Percentiles rank a stretch among this genome's conserved stretches.
Evolutionary conservation across 2,888 invertebrate species (phyloP).

Genomic region (Luffia ferchaultella): DNA sequence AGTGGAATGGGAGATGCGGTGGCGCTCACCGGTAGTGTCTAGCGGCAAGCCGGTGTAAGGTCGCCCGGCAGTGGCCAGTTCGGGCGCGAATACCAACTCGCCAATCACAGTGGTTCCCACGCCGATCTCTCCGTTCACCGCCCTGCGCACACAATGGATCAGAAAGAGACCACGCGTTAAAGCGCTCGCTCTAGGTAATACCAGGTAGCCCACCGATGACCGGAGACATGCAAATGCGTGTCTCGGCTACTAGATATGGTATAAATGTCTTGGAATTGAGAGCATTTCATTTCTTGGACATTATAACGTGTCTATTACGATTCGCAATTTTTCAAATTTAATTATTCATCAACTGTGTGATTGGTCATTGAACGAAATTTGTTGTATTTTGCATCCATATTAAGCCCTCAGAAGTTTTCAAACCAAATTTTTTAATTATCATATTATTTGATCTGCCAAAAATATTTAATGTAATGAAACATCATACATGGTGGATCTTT

Average conservation of each 20-base stretch:
- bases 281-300: too few species aligned
- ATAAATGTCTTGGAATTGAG: too few species aligned
- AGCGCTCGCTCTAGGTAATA: slow-evolving; percentile 25
- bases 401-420: too few species aligned
- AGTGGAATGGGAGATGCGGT: slow-evolving; percentile 1
- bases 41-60: slow-evolving; percentile 81
- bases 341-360: too few species aligned
- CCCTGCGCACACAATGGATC: not conserved
- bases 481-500: too few species aligned
- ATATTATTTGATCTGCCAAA: too few species aligned
- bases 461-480: too few species aligned
- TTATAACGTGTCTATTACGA: too few species aligned
- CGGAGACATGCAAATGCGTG: slow-evolving; percentile 54
- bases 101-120: slow-evolving; percentile 53
- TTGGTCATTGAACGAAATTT: too few species aligned
- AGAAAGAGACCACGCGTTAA: slow-evolving; percentile 7
- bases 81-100: slow-evolving; percentile 76
- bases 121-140: slow-evolving; percentile 20
- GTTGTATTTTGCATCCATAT: too few species aligned
- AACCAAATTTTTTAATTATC: too few species aligned
- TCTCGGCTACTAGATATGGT: slow-evolving; percentile 43
- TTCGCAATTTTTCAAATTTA: too few species aligned
- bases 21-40: slow-evolving; percentile 65
- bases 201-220: slow-evolving; percentile 68
- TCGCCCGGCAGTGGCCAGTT: slow-evolving; percentile 72